These are phyloP conservation scores for Didymodactylos carnosus DNA, from an alignment of 2,888 invertebrate species.

Conservation along the genomic window DNA sequence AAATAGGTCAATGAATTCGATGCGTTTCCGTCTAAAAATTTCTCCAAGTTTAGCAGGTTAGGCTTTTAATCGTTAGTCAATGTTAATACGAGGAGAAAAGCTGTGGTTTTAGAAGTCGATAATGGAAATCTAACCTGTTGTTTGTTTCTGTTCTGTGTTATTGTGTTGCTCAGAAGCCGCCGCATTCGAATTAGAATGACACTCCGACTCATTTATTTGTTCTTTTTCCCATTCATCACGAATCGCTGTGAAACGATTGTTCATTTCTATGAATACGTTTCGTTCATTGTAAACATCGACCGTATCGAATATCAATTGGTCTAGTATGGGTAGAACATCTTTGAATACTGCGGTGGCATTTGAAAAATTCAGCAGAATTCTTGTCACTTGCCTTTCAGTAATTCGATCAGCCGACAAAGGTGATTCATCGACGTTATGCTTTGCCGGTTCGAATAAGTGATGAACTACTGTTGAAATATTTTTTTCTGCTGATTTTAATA, in stretches of 20 bases:
- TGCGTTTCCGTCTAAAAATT: background rate
- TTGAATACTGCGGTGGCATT: background rate
- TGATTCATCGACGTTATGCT: background rate
- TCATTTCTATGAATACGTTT: background rate
- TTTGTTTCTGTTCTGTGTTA: background rate
- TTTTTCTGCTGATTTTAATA: background rate
- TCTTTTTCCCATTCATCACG: background rate
- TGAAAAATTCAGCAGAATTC: background rate
- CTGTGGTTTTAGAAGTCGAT: too few relatives aligned
- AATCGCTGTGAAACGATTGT: background rate
- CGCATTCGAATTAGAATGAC: too few relatives aligned
- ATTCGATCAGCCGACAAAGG: background rate
- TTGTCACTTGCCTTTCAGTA: background rate
- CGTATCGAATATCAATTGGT: background rate
- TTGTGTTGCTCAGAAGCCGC: too few relatives aligned
- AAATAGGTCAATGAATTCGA: background rate
- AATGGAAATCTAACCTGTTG: background rate
- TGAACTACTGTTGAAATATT: background rate
- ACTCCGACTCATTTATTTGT: background rate
- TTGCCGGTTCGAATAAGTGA: background rate
- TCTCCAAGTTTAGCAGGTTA: background rate
- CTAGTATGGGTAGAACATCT: background rate
- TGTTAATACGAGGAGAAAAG: background rate
- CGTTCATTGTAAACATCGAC: background rate
- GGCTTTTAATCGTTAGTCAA: background rate